A percentile compares a stretch with the other conserved stretches of the same genome.
These are phyloP conservation scores for Penaeus vannamei DNA, from an alignment of 1,140 invertebrate genomes.

Conservation along the genomic window DNA sequence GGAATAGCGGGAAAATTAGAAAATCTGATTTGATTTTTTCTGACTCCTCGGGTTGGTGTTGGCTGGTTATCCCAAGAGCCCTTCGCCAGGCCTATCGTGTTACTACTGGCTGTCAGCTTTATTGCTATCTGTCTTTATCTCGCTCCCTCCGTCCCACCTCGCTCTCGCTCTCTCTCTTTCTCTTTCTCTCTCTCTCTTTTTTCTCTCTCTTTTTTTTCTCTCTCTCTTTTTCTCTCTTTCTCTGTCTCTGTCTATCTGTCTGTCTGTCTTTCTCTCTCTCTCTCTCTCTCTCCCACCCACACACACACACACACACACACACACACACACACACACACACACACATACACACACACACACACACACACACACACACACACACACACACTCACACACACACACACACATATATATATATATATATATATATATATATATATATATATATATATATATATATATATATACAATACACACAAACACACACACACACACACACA, in stretches of 20 bases:
- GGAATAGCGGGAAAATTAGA: conserved; percentile 1
- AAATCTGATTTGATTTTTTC: background rate
- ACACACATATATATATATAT: no score
- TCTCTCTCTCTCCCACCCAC: background rate
- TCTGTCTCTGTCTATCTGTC: conserved; percentile 12
- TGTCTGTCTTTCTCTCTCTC: conserved; percentile 25
- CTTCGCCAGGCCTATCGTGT: no score
- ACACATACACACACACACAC: no score
- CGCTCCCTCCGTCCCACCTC: background rate
- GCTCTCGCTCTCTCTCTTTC: background rate
- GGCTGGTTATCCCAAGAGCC: no score
- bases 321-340: background rate
- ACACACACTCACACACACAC: no score
- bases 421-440: no score
- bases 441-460: no score
- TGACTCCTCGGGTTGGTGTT: no score
- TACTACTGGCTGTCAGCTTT: no score
- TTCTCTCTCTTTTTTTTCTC: background rate
- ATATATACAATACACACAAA: no score
- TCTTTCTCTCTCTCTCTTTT: background rate
- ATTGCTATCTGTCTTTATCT: conserved; percentile 20
- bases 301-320: background rate
- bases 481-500: no score
- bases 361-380: no score
- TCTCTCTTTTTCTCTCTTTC: conserved; percentile 5